Conservation (phyloP, 2,113 vertebrate genomes). For the Candoia aspera region DNA sequence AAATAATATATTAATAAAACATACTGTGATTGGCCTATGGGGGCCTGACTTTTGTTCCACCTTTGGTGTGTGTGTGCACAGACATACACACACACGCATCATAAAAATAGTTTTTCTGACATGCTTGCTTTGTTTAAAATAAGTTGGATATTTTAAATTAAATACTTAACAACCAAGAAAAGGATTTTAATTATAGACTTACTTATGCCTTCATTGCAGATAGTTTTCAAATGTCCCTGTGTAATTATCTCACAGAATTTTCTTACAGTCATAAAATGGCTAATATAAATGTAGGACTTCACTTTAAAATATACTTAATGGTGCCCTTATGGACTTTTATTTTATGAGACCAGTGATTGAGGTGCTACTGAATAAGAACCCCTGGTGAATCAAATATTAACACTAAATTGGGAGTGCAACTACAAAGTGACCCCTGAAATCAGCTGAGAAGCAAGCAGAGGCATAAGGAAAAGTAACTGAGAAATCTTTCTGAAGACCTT, state of each 20-base stretch:
- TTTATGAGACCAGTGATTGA: slow-evolving; percentile 32
- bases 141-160: background rate
- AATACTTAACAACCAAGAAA: slow-evolving; percentile 10
- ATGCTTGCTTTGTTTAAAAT: background rate
- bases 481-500: slow-evolving; percentile 63
- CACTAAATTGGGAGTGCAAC: slow-evolving; percentile 35
- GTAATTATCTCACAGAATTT: slow-evolving; percentile 28
- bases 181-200: background rate
- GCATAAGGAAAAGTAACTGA: slow-evolving; percentile 63
- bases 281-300: slow-evolving; percentile 22
- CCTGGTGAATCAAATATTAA: slow-evolving; percentile 64
- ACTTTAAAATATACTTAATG: slow-evolving; percentile 33
- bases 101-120: background rate
- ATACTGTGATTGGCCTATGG: too few species aligned
- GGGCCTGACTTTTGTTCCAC: too few species aligned
- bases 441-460: slow-evolving; percentile 41
- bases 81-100: too few species aligned
- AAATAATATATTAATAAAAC: too few species aligned
- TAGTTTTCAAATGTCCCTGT: background rate
- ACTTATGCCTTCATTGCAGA: background rate
- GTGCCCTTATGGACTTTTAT: slow-evolving; percentile 27
- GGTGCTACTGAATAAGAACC: slow-evolving; percentile 54
- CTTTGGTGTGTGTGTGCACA: too few species aligned
- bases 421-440: slow-evolving; percentile 55
- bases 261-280: slow-evolving; percentile 56